Conservation (phyloP, 2,888 invertebrate genomes). For the Yponomeuta evonymella region DNA sequence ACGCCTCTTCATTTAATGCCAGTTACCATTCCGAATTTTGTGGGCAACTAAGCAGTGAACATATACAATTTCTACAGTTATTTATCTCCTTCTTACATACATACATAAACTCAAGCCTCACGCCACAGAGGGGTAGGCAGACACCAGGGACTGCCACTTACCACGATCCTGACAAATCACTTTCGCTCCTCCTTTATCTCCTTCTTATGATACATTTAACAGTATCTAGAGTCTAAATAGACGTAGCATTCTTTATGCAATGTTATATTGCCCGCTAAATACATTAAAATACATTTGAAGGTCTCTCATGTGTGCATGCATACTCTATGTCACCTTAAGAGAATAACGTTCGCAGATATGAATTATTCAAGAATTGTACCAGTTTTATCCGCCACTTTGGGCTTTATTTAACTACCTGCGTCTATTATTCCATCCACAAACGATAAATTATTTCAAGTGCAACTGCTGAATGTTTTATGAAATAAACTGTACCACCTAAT, state of each 20-base stretch:
- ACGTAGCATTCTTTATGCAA: background rate
- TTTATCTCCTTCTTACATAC: too few species aligned
- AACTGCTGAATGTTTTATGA: background rate
- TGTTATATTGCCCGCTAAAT: background rate
- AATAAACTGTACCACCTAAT: background rate
- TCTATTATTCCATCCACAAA: background rate
- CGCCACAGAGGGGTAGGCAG: too few species aligned
- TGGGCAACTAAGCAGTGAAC: too few species aligned
- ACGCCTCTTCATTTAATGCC: too few species aligned
- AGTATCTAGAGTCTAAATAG: background rate
- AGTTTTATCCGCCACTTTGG: conserved; percentile 4
- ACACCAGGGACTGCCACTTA: too few species aligned
- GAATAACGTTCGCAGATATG: conserved; percentile 4
- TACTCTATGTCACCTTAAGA: conserved; percentile 17
- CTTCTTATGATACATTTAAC: too few species aligned
- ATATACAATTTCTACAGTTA: too few species aligned
- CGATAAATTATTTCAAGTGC: background rate
- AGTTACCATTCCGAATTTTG: too few species aligned
- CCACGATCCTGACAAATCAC: too few species aligned
- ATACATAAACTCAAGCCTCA: too few species aligned
- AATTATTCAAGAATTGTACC: conserved; percentile 8
- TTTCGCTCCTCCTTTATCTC: too few species aligned
- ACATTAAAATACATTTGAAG: conserved; percentile 43
- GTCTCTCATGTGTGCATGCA: conserved; percentile 25
- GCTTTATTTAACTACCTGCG: background rate